These are phyloP conservation scores for Dascyllus trimaculatus DNA, from an alignment of 2,113 vertebrate genomes.

Conservation along the genomic window DNA sequence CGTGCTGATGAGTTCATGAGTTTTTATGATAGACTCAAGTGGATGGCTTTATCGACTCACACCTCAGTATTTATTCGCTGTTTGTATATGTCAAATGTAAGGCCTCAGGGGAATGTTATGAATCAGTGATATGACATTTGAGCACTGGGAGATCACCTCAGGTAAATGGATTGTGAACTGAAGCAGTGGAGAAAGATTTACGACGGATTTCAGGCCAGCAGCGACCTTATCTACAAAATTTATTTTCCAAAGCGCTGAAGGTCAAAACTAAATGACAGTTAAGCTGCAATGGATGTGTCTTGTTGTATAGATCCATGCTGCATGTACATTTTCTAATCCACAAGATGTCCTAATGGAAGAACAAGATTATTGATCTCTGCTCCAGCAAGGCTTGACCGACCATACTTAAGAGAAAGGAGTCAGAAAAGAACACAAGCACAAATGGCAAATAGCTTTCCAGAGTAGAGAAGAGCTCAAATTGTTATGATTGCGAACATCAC, in stretches of 20 bases:
- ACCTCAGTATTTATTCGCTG: background rate
- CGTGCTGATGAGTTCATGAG: conserved; percentile 22
- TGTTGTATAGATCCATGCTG: conserved; percentile 20
- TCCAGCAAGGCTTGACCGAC: conserved; percentile 28
- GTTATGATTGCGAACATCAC: conserved; percentile 2
- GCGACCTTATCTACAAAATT: conserved; percentile 12
- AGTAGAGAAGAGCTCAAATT: background rate
- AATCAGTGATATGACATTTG: conserved; percentile 25
- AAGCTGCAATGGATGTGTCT: background rate
- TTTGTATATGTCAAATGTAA: conserved; percentile 19
- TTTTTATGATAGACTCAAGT: conserved; percentile 19
- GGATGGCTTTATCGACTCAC: conserved; percentile 19
- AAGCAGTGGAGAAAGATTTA: conserved; percentile 15
- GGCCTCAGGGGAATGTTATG: conserved; percentile 5
- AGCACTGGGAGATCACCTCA: conserved; percentile 7
- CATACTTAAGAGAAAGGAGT: conserved; percentile 2
- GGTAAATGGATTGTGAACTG: conserved; percentile 11
- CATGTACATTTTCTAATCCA: conserved; percentile 27
- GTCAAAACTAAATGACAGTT: background rate
- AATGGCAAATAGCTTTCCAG: background rate
- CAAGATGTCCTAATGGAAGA: conserved; percentile 46
- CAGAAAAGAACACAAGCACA: background rate
- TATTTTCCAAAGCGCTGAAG: background rate
- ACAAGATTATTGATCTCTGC: conserved; percentile 54
- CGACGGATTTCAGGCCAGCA: conserved; percentile 1